A percentile compares a stretch with the other conserved stretches of the same genome.
phyloP scores from a whole-genome alignment of 1,140 invertebrate genomes.

The Diabrotica virgifera region DNA sequence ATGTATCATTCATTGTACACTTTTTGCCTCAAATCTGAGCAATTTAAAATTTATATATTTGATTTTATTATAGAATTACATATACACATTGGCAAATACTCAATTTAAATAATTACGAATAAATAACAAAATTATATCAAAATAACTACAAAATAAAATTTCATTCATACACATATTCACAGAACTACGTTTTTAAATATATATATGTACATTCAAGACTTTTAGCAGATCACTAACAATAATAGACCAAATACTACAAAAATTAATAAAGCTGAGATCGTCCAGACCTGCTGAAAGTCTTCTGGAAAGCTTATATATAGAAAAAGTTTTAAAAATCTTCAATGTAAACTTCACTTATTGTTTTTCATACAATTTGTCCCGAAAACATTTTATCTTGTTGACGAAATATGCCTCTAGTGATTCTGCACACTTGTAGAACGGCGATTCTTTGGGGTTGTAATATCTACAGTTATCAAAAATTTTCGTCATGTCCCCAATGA shows the following conservation, averaged over 20 bases:
- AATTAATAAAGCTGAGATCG: constrained; percentile 33
- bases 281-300: constrained; percentile 31
- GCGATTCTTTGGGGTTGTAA: constrained; percentile 93
- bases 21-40: constrained; percentile 5
- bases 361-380: constrained; percentile 72
- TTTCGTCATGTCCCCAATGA: constrained; percentile 95
- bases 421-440: constrained; percentile 94
- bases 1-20: constrained; percentile 2
- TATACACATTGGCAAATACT: background rate
- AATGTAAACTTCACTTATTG: constrained; percentile 32
- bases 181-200: constrained; percentile 24
- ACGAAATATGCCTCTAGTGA: constrained; percentile 94
- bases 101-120: constrained; percentile 9
- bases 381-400: constrained; percentile 81
- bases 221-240: constrained; percentile 21
- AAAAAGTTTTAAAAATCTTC: constrained; percentile 12
- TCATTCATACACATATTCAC: constrained; percentile 33
- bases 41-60: background rate
- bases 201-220: constrained; percentile 18
- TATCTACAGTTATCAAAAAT: constrained; percentile 98
- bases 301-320: constrained; percentile 9
- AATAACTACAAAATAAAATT: constrained; percentile 31
- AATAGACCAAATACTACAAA: constrained; percentile 17
- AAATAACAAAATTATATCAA: constrained; percentile 24
- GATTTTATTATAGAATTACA: constrained; percentile 10